Percentiles rank a stretch among this genome's conserved stretches.
These are phyloP conservation scores for Bathynomus jamesi DNA, from an alignment of 1,140 invertebrate genomes.

Conservation along the genomic window DNA sequence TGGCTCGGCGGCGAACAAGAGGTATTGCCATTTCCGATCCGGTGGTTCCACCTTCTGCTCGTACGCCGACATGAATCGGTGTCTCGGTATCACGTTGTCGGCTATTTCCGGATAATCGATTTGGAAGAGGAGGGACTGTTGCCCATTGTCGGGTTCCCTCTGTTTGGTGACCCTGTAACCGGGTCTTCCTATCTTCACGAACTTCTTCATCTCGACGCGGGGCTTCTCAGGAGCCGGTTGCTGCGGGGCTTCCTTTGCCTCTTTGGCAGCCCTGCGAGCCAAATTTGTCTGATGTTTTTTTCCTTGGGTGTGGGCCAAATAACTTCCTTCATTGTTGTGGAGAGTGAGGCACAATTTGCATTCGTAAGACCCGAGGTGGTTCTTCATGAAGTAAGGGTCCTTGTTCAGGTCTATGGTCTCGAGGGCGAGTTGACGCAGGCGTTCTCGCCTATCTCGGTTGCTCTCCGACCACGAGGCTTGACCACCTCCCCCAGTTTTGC, in stretches of 20 bases:
- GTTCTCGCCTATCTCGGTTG: constrained; percentile 91
- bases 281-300: constrained; percentile 99
- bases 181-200: constrained; percentile 98
- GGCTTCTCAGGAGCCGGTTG: constrained; percentile 87
- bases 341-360: constrained; percentile 97
- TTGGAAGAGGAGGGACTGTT: constrained; percentile 96
- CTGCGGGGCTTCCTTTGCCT: constrained; percentile 92
- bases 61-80: constrained; percentile 99
- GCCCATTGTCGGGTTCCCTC: constrained; percentile 84
- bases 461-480: constrained; percentile 98
- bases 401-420: constrained; percentile 99
- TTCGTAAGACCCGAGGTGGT: constrained; percentile 97
- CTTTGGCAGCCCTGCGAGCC: constrained; percentile 92
- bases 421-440: constrained; percentile 87
- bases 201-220: constrained; percentile 94
- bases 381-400: constrained; percentile 99
- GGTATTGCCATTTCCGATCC: constrained; percentile 98
- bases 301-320: constrained; percentile 98
- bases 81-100: constrained; percentile 82
- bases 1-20: constrained; percentile 98
- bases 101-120: constrained; percentile 79
- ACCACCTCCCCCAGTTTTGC: constrained; percentile 96
- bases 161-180: constrained; percentile 99
- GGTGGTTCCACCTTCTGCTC: constrained; percentile 99
- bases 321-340: constrained; percentile 99